Conservation (phyloP, 2,113 vertebrate species). For the Strix uralensis region DNA sequence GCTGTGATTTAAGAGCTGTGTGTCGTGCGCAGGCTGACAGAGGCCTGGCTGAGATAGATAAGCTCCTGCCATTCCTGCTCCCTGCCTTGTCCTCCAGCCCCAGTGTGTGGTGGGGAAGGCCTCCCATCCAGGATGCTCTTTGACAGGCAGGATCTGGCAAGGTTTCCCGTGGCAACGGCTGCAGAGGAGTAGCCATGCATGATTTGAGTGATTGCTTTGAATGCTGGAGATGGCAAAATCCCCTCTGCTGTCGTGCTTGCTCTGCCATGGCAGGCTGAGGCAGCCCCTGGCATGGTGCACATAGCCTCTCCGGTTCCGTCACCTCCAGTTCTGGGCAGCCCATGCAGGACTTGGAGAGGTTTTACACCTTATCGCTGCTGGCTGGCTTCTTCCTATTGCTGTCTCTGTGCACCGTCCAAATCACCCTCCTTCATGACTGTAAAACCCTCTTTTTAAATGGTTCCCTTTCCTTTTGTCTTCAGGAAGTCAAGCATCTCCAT, state of each 20-base stretch:
- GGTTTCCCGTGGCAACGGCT: slow-evolving; percentile 51
- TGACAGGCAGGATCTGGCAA: neutral
- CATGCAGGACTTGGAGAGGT: neutral
- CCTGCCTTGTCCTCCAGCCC: neutral
- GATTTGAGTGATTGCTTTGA: slow-evolving; percentile 9
- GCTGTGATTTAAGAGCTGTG: neutral
- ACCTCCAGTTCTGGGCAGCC: neutral
- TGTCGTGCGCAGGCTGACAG: neutral
- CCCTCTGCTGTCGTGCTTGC: neutral
- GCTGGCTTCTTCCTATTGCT: neutral
- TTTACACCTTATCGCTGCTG: neutral
- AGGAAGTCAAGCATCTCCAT: neutral
- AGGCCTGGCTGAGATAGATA: slow-evolving; percentile 49
- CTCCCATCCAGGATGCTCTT: neutral
- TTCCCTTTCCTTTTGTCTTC: neutral
- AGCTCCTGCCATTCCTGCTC: slow-evolving; percentile 26
- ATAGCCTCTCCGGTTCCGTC: neutral
- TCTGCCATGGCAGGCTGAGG: neutral
- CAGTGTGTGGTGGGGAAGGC: neutral
- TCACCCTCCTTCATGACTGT: neutral
- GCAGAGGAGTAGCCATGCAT: neutral
- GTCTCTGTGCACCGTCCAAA: neutral
- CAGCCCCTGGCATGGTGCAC: neutral
- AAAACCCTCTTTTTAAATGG: neutral
- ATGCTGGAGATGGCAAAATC: neutral